Percentiles rank a stretch among this genome's conserved stretches.
These are phyloP conservation scores for Cataglyphis livida DNA, from an alignment of 2,888 invertebrate genomes.

Conservation along the genomic window DNA sequence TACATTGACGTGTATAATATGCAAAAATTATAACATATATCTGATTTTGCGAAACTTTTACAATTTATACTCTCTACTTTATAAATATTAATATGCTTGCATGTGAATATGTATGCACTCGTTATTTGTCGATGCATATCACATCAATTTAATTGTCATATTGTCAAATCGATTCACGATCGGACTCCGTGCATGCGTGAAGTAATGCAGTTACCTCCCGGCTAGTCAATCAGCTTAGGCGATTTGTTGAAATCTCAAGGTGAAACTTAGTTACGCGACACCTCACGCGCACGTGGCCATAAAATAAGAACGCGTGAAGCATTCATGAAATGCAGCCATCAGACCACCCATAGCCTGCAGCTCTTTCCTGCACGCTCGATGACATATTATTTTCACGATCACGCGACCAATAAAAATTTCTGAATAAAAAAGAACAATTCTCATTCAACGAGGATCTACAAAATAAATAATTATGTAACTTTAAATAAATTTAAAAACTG, in stretches of 20 bases:
- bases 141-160: conserved; percentile 71
- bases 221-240: conserved; percentile 56
- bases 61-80: neutral
- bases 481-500: neutral
- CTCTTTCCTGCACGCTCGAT: conserved; percentile 38
- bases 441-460: neutral
- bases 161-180: conserved; percentile 79
- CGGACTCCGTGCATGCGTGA: conserved; percentile 66
- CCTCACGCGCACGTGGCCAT: conserved; percentile 81
- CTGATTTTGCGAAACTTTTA: neutral
- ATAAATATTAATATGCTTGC: conserved; percentile 53
- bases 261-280: conserved; percentile 81
- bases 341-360: conserved; percentile 79
- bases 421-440: conserved; percentile 25
- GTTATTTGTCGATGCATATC: conserved; percentile 69
- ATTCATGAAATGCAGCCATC: conserved; percentile 78
- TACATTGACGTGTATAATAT: neutral
- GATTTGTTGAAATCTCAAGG: conserved; percentile 74
- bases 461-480: neutral
- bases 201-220: conserved; percentile 63
- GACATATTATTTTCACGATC: conserved; percentile 66
- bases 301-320: conserved; percentile 82
- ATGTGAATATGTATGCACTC: conserved; percentile 43
- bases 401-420: conserved; percentile 67
- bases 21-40: neutral